Conservation (phyloP, 2,113 vertebrate species). For the Boulengeromyrus knoepffleri region DNA sequence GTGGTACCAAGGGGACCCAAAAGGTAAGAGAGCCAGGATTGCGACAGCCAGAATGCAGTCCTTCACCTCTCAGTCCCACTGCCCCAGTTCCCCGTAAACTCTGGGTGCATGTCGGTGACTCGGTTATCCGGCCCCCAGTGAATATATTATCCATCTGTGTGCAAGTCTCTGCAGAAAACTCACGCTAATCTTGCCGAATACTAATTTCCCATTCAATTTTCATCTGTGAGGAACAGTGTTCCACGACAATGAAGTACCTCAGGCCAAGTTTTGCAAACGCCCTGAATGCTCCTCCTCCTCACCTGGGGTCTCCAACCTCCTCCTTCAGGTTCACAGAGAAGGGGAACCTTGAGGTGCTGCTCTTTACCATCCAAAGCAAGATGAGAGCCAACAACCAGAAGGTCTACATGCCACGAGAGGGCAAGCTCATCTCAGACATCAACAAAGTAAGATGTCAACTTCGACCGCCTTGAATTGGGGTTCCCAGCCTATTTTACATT, state of each 20-base stretch:
- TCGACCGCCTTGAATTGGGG: background rate
- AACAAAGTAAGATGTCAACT: conserved; percentile 73
- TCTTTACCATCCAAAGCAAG: conserved; percentile 97
- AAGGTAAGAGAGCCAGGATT: background rate
- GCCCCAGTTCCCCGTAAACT: background rate
- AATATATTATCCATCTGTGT: background rate
- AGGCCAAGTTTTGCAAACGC: background rate
- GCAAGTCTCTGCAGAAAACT: background rate
- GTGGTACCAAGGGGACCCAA: background rate
- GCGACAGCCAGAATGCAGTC: background rate
- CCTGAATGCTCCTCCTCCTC: background rate
- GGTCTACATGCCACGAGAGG: conserved; percentile 92
- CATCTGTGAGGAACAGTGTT: background rate
- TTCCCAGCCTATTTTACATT: background rate
- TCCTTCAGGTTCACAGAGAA: conserved; percentile 86
- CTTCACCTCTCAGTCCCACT: background rate
- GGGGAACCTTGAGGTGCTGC: conserved; percentile 90
- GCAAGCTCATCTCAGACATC: conserved; percentile 95
- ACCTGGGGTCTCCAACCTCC: conserved; percentile 13
- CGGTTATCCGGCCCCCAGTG: background rate
- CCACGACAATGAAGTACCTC: background rate
- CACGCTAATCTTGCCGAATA: background rate
- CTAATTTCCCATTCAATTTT: background rate
- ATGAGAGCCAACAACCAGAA: conserved; percentile 99
- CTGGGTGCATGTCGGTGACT: background rate